Base-by-base conservation (phyloP, 2,113 vertebrate species). In the Proteles cristata region DNA sequence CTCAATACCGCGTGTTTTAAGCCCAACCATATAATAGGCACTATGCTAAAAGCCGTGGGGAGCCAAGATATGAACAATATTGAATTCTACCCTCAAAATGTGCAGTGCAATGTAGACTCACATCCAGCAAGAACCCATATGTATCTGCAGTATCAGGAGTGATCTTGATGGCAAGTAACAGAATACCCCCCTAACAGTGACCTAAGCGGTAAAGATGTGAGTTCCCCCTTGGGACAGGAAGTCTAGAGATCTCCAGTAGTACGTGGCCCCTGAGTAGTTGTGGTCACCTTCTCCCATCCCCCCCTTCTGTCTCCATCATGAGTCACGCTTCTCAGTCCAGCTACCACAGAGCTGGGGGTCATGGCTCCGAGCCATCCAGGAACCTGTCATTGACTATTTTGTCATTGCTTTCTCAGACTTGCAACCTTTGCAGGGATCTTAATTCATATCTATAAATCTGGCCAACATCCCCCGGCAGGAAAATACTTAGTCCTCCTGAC, bases 251-350 rank as follows among this genome's bases (percentile, higher is more conserved):
- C 8, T 19, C 55, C 2, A 17, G 58, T 26, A 61, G 53, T 3
- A 0, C 74, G 33, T 77, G 33, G 43, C 31, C 48, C n/a, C 0
- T 26, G 50, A 50, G 45, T n/a, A 50, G 25, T 11, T 17, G 55
- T 0, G 8, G 14, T 45, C 28, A 11, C 63, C 43, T 50, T 48
- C 48, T n/a, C 31, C 43, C 35, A 45, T 12, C n/a, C 39, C 65
- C 55, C 21, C 25, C 5, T 79, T 82, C 81, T 48, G 58, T 19
- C 39, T 76, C 14, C 15, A 17, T 43, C 25, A 48, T 5, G 48
- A 4, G 0, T 19, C 3, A 0, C 43, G 17, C 31, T 69, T 17
- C 11, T 39, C 33, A 11, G 4, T 5, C 12, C 28, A 45, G 7
- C 31, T 21, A 5, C 39, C n/a, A 17, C 11, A 14, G 9, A 1